Evolutionary conservation across 2,888 invertebrate species (phyloP), one percentile per base, ranked within the genome.

Genomic region (Leucoptera coffeella): DNA sequence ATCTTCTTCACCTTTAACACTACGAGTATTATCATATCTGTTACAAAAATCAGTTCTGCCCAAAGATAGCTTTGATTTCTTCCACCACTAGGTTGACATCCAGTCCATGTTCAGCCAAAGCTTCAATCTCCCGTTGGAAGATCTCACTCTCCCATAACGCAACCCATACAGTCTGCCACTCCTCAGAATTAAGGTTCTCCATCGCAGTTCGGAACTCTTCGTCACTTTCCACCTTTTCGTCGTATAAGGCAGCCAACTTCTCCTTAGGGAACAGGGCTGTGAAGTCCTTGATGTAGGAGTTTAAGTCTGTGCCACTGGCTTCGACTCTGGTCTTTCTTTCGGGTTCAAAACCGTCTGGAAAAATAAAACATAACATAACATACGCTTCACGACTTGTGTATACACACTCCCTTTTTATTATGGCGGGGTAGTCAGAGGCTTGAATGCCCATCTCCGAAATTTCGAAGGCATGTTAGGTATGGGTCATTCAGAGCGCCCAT

Each of bases 201-300:
- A 65, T 47, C 7, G 62, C 52, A 1, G 33, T 38, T 22, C 33
- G 48, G 40, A 65, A 65, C 5, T 39, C 47, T 4, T 45, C 53
- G 6, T 61, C 55, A 20, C 50, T 53, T 3, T 42, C 41, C 15
- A 52, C 38, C 33, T 65, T 65, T 29, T 59, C 33, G 2, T 61
- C 43, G 32, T 39, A 62, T 7, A 65, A 51, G 1, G 50, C 57
- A 0, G 41, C 34, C 5, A 65, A 35, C 23, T 55, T 50, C 1
- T 40, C 47, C 29, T 54, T 50, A 4, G 61, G 61, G 40, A 59
- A 49, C 1, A 27, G 3, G 1, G 25, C 35, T 17, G 55, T 48
- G 27, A 28, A 22, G 28, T 61, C 59, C n/a, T 36, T 39, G 17
- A 57, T 31, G 39, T 44, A 62, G 0, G 54, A 35, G 2, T 31